Evolutionary conservation across 2,113 vertebrate species (phyloP).

Genomic region (Eretmochelys imbricata): DNA sequence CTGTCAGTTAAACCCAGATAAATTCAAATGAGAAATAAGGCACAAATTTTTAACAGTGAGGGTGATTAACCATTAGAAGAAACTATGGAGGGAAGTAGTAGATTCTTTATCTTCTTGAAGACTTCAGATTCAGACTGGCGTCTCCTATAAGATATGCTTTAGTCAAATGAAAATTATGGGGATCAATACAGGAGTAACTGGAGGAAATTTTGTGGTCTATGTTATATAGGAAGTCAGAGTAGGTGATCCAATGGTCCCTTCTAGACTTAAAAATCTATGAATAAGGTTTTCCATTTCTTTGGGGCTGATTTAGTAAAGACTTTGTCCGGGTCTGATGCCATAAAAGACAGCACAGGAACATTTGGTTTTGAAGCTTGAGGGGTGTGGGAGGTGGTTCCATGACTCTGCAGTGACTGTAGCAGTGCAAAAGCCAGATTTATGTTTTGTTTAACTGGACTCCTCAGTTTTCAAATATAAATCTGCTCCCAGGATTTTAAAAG

Average conservation of each 20-base stretch:
- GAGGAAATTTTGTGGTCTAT: fast-evolving
- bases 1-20: neutral
- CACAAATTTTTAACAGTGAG: fast-evolving
- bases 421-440: neutral
- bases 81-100: neutral
- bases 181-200: neutral
- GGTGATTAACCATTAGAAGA: fast-evolving
- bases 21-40: neutral
- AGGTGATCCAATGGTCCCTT: neutral
- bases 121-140: neutral
- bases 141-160: neutral
- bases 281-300: neutral
- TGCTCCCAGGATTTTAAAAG: neutral
- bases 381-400: neutral
- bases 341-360: neutral
- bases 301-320: neutral
- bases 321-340: neutral
- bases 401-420: neutral
- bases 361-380: neutral
- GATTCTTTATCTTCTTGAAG: neutral
- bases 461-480: neutral
- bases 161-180: fast-evolving
- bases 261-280: neutral
- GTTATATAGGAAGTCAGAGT: neutral
- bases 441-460: neutral